phyloP scores from a whole-genome alignment of 1,140 invertebrate genomes.

The Saccostrea echinata region DNA sequence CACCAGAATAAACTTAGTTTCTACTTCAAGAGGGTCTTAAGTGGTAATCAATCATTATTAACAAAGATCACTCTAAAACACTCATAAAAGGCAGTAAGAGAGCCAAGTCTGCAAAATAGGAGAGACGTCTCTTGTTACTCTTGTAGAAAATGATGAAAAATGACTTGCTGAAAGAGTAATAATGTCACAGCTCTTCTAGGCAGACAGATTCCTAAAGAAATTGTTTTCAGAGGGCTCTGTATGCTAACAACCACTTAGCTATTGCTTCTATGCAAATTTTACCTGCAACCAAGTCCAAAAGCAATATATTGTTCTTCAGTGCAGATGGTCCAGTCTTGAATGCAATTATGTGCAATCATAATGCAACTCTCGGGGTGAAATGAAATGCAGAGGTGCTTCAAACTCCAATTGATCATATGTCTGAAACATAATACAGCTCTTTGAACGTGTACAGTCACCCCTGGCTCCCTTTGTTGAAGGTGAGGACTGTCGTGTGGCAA shows the following conservation, averaged over 20 bases:
- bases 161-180: slow-evolving; percentile 34
- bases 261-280: slow-evolving; percentile 31
- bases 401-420: slow-evolving; percentile 14
- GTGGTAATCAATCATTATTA: slow-evolving; percentile 36
- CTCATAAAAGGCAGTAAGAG: slow-evolving; percentile 21
- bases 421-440: slow-evolving; percentile 16
- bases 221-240: slow-evolving; percentile 20
- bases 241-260: slow-evolving; percentile 24
- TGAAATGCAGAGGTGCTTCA: slow-evolving; percentile 18
- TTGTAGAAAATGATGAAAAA: slow-evolving; percentile 34
- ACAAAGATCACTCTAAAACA: slow-evolving; percentile 31
- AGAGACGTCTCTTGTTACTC: slow-evolving; percentile 30
- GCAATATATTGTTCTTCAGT: slow-evolving; percentile 28
- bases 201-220: neutral
- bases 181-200: slow-evolving; percentile 1
- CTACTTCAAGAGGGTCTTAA: slow-evolving; percentile 26
- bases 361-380: slow-evolving; percentile 27
- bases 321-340: slow-evolving; percentile 6
- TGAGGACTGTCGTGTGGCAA: slow-evolving; percentile 19
- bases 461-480: neutral
- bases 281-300: slow-evolving; percentile 12
- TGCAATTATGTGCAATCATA: slow-evolving; percentile 36
- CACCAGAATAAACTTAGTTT: neutral
- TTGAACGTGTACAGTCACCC: slow-evolving; percentile 16
- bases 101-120: slow-evolving; percentile 17